Evolutionary conservation across 1,140 invertebrate genomes (phyloP).

Genomic region (Bacillus rossius): DNA sequence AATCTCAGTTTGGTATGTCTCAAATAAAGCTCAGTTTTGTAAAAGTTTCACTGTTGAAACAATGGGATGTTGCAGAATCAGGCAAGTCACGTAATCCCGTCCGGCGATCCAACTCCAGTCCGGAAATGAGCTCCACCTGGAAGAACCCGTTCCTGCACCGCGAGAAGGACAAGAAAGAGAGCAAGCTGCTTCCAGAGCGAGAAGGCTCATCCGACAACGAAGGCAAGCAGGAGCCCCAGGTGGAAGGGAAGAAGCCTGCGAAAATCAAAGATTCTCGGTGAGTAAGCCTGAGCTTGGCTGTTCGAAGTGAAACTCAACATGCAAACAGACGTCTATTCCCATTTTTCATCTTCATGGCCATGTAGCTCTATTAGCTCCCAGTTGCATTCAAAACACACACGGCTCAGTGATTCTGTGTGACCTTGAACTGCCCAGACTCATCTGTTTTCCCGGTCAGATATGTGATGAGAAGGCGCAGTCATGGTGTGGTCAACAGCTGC

Average conservation of each 20-base stretch:
- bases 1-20: too few relatives aligned
- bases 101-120: conserved; percentile 79
- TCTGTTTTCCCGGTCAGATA: too few relatives aligned
- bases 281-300: background rate
- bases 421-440: too few relatives aligned
- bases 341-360: too few relatives aligned
- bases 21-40: too few relatives aligned
- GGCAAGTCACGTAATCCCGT: conserved; percentile 66
- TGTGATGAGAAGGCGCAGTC: too few relatives aligned
- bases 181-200: background rate
- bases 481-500: too few relatives aligned
- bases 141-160: conserved; percentile 59
- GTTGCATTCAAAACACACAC: background rate
- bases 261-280: conserved; percentile 61
- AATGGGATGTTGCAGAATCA: background rate
- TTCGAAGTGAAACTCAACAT: too few relatives aligned
- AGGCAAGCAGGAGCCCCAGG: conserved; percentile 40
- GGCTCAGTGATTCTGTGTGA: too few relatives aligned
- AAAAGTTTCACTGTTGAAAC: too few relatives aligned
- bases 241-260: conserved; percentile 52
- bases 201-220: conserved; percentile 32
- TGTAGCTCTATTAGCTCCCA: background rate
- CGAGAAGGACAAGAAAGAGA: conserved; percentile 22
- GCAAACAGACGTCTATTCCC: too few relatives aligned
- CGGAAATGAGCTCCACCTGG: conserved; percentile 85